A percentile compares a stretch with the other conserved stretches of the same genome.
phyloP scores from a whole-genome alignment of 2,113 vertebrate genomes.

The Hymenochirus boettgeri region DNA sequence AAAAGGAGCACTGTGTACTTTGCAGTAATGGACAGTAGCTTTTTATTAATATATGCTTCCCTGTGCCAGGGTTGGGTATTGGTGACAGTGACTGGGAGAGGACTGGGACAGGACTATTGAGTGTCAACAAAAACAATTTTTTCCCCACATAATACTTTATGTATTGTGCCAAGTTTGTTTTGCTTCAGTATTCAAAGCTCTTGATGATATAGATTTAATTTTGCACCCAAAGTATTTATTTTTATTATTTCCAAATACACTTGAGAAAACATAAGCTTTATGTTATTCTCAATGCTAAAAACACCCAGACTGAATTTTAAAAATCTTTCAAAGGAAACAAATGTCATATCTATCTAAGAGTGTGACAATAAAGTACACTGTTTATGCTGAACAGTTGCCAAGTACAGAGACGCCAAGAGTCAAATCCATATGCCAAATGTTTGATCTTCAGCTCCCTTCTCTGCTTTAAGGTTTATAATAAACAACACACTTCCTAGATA shows the following conservation, averaged over 20 bases:
- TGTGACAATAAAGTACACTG: slow-evolving; percentile 31
- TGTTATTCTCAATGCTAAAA: background rate
- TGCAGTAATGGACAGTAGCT: too few relatives aligned
- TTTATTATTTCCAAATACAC: background rate
- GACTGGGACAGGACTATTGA: too few relatives aligned
- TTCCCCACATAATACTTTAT: too few relatives aligned
- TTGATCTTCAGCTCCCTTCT: background rate
- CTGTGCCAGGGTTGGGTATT: too few relatives aligned
- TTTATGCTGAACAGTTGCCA: slow-evolving; percentile 27
- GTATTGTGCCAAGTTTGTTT: background rate
- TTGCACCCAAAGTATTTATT: background rate
- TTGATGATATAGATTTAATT: background rate
- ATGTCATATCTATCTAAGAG: slow-evolving; percentile 19
- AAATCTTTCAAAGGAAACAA: slow-evolving; percentile 18
- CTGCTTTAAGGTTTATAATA: background rate
- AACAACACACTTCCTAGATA: background rate
- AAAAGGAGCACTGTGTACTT: too few relatives aligned
- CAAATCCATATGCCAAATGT: slow-evolving; percentile 9
- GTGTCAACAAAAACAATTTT: too few relatives aligned
- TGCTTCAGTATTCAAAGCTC: background rate
- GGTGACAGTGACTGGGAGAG: too few relatives aligned
- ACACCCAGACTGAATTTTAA: slow-evolving; percentile 9
- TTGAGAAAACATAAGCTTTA: background rate
- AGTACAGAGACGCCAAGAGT: slow-evolving; percentile 22
- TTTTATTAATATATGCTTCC: too few relatives aligned